Base-by-base conservation (phyloP, 1,140 invertebrate genomes). In the Lerema accius region DNA sequence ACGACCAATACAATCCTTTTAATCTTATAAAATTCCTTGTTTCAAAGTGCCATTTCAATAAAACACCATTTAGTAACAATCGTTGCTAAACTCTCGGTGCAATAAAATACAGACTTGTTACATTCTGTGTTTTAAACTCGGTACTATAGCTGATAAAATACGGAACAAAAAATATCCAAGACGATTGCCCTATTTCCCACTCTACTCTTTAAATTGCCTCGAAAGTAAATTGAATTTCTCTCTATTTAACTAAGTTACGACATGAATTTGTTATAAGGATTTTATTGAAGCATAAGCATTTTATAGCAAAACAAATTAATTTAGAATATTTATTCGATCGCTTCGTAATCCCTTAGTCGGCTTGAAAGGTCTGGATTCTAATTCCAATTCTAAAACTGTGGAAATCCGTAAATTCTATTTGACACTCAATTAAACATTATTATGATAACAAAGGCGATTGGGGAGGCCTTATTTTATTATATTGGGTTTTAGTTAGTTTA, bases 181-280 rank as follows among this genome's bases (percentile, higher is more conserved):
- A 43, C 19, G 19, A 53, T 53, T 55, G 35, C 37, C 51, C 39
- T 17, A 15, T 55, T 55, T 42, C 26, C 19, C 39, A 5, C 46
- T 28, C 13, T 15, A 6, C 11, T 35, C n/a, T 50, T 35, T 35
- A 11, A 26, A 50, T 35, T 32, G 9, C 14, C n/a, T 14, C 28
- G 32, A 11, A 14, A 32, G 13, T 50, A 15, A 46, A 46, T 50
- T 50, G 37, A 55, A 43, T 55, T 19, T 42, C 19, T 42, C 19
- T 42, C 23, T 42, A 11, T 55, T 43, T n/a, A n/a, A n/a, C n/a
- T 43, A 26, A 13, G 5, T 23, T 13, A 40, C 23, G 26, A 9
- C 51, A 39, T 26, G 16, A 7, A 32, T 7, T 32, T 3, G 19
- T 23, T 23, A 3, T 23, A 23, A 23, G 2, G 2, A 23, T 23